phyloP scores from a whole-genome alignment of 2,888 invertebrate genomes.

The Ceramica pisi region DNA sequence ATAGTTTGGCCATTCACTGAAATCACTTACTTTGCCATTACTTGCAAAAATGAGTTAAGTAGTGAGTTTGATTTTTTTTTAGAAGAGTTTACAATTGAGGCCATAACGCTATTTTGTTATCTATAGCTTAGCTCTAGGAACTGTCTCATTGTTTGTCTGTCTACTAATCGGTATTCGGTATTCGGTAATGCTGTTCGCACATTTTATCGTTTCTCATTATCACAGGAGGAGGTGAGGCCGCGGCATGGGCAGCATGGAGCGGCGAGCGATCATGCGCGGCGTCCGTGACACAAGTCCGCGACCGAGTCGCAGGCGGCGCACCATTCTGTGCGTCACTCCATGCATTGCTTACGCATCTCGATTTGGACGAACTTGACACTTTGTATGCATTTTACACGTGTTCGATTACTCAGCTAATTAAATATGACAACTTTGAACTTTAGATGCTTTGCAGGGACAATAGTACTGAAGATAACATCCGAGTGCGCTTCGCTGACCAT shows the following conservation, averaged over 20 bases:
- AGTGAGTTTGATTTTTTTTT: too few species aligned
- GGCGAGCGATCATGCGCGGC: conserved; percentile 81
- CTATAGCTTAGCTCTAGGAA: background rate
- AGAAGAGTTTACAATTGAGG: too few species aligned
- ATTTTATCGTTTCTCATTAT: background rate
- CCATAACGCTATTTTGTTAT: background rate
- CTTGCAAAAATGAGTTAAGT: background rate
- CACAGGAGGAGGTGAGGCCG: conserved; percentile 82
- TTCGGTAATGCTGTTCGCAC: background rate
- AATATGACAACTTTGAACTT: background rate
- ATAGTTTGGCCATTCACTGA: conserved; percentile 3
- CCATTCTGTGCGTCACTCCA: conserved; percentile 94
- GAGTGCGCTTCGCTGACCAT: conserved; percentile 92
- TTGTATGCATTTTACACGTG: conserved; percentile 63
- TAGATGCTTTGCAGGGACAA: conserved; percentile 68
- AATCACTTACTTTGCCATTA: background rate
- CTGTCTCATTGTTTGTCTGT: background rate
- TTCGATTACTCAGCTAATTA: background rate
- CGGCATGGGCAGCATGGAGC: conserved; percentile 87
- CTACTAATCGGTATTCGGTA: too few species aligned
- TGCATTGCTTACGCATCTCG: conserved; percentile 93
- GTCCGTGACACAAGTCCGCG: conserved; percentile 76
- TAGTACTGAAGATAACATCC: conserved; percentile 87
- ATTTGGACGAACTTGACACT: conserved; percentile 91
- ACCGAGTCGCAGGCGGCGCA: conserved; percentile 78